These are phyloP conservation scores for Pluvialis apricaria DNA, from an alignment of 2,113 vertebrate genomes.

Conservation along the genomic window DNA sequence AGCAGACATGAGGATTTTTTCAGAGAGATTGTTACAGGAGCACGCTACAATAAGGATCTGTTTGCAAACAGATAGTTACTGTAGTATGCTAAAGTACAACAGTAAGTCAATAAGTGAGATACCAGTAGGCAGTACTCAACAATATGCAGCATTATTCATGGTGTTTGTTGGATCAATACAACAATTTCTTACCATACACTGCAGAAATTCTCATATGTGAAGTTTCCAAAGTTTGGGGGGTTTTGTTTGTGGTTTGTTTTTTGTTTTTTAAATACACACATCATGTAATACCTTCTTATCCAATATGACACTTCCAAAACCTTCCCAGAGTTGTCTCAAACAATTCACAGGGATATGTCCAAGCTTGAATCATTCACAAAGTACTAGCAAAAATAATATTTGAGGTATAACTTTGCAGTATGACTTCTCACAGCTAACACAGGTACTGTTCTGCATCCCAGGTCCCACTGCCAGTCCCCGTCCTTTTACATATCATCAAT, in stretches of 20 bases:
- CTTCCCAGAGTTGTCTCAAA: neutral
- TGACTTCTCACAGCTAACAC: neutral
- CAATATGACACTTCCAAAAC: neutral
- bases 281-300: neutral
- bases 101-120: neutral
- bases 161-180: neutral
- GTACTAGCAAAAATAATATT: neutral
- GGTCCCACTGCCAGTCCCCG: neutral
- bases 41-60: neutral
- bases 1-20: neutral
- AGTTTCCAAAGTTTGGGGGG: neutral
- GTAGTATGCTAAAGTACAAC: neutral
- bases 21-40: neutral
- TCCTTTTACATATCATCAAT: neutral
- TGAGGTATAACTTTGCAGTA: neutral
- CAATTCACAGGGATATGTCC: too few relatives aligned
- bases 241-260: neutral
- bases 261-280: neutral
- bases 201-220: neutral
- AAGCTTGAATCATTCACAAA: neutral
- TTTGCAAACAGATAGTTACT: neutral
- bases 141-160: neutral
- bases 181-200: neutral
- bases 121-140: neutral
- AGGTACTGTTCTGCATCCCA: neutral